A percentile compares a stretch with the other conserved stretches of the same genome.
These are phyloP conservation scores for Scomberomorus guttatus DNA, from an alignment of 2,797 vertebrate species.

Conservation along the genomic window DNA sequence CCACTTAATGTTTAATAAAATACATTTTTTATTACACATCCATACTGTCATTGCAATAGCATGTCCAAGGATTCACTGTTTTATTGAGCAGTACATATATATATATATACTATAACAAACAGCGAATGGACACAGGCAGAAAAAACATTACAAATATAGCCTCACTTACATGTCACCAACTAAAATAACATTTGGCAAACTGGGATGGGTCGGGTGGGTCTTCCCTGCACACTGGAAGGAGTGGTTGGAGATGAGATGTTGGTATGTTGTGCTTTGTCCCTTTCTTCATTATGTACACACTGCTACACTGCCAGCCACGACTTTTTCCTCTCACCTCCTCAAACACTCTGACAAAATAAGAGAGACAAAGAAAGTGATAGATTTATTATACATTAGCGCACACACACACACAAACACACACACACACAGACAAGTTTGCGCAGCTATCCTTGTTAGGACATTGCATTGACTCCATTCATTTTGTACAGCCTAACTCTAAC, in stretches of 20 bases:
- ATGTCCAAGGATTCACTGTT: conserved; percentile 48
- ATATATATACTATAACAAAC: conserved; percentile 44
- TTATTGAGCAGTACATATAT: conserved; percentile 67
- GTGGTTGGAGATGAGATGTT: conserved; percentile 15
- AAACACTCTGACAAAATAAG: conserved; percentile 56
- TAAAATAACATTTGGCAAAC: conserved; percentile 54
- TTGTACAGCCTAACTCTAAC: too few species aligned
- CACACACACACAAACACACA: neutral
- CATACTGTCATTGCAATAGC: conserved; percentile 39
- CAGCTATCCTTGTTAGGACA: too few species aligned
- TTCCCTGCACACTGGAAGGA: conserved; percentile 30
- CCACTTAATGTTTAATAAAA: conserved; percentile 57
- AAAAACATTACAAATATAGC: conserved; percentile 46
- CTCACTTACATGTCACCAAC: conserved; percentile 54
- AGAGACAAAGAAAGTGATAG: conserved; percentile 31
- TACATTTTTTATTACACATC: conserved; percentile 65
- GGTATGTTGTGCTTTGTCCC: conserved; percentile 26
- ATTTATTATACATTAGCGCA: neutral
- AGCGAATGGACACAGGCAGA: conserved; percentile 49
- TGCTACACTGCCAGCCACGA: conserved; percentile 35
- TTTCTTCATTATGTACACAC: conserved; percentile 60
- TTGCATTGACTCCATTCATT: too few species aligned
- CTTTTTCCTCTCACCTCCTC: conserved; percentile 47
- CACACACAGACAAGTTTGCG: neutral
- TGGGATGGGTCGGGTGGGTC: conserved; percentile 19